Base-by-base conservation (phyloP, 2,888 invertebrate genomes). In the Tenodera sinensis region DNA sequence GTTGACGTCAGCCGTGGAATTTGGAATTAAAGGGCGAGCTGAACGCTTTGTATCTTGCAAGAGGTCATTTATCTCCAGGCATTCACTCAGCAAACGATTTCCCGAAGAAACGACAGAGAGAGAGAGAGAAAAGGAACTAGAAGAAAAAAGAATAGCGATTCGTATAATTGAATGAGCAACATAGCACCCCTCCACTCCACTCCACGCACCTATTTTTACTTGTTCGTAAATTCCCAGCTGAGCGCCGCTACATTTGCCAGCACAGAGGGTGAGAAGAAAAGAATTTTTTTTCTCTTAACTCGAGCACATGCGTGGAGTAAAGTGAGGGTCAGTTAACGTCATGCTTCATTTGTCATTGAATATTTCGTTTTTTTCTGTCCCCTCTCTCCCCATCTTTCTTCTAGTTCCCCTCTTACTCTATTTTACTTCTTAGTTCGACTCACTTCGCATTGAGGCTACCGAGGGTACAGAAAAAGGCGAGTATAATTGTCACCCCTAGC, bases 291-390 rank as follows among this genome's bases (percentile, higher is more conserved):
- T 81, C 20, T 85, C 89, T 47, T 54, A 89, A 25, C 28, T 85
- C 85, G 25, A 34, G 47, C 83, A 85, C 15, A 34, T 84, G 34
- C 30, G 27, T 42, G 54, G 84, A 84, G 34, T 83, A 88, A 85
- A 89, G 90, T 89, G 90, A 90, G 89, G 90, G 90, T 90, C 90
- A 90, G 89, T 90, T 90, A 90, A 89, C 89, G 90, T 90, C 90
- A 90, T 89, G 89, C 89, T 90, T 90, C 90, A 90, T 90, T 90
- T 90, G 89, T 90, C 90, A 90, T 89, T 89, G 90, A 89, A 90
- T 89, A 90, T 88, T 90, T 89, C 88, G 83, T 27, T 47, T 34
- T 27, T n/a, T 85, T 30, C 20, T 34, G 25, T 42, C 12, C 28
- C 42, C 85, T 85, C 54, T 27, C 83, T 82, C 85, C 27, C 27